Evolutionary conservation across 2,113 vertebrate species (phyloP).

Genomic region (Cyprinodon variegatus): DNA sequence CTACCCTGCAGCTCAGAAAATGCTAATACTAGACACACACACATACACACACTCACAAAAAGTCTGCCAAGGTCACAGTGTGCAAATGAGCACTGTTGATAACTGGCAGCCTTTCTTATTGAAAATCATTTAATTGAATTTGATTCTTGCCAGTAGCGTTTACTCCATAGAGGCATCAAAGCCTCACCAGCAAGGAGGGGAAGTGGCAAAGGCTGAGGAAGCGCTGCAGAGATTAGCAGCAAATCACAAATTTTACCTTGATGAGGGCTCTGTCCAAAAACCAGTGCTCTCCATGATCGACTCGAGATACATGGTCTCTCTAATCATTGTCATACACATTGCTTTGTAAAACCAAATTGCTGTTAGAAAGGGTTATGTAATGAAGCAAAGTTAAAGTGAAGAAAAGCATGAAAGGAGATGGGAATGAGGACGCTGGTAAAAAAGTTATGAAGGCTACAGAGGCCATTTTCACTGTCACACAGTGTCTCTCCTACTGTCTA

Average conservation of each 20-base stretch:
- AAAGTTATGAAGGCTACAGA: background rate
- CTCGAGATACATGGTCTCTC: conserved; percentile 20
- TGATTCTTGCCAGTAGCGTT: conserved; percentile 70
- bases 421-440: background rate
- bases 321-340: conserved; percentile 11
- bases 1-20: conserved; percentile 51
- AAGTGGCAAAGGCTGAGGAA: background rate
- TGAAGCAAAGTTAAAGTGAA: background rate
- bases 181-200: conserved; percentile 27
- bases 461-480: conserved; percentile 9
- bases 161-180: conserved; percentile 63
- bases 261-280: conserved; percentile 30
- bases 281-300: conserved; percentile 10
- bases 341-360: background rate
- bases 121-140: conserved; percentile 81
- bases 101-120: conserved; percentile 58
- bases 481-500: background rate
- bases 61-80: conserved; percentile 72
- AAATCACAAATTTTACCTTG: conserved; percentile 38
- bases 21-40: conserved; percentile 37
- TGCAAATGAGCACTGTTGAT: conserved; percentile 76
- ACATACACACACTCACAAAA: background rate
- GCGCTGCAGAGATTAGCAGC: conserved; percentile 14
- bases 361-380: background rate
- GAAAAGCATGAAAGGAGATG: background rate